Evolutionary conservation across 64 coral and sea anemone species (phyloP), one percentile per base, ranked within the genome.

Genomic region (Montipora foliosa): DNA sequence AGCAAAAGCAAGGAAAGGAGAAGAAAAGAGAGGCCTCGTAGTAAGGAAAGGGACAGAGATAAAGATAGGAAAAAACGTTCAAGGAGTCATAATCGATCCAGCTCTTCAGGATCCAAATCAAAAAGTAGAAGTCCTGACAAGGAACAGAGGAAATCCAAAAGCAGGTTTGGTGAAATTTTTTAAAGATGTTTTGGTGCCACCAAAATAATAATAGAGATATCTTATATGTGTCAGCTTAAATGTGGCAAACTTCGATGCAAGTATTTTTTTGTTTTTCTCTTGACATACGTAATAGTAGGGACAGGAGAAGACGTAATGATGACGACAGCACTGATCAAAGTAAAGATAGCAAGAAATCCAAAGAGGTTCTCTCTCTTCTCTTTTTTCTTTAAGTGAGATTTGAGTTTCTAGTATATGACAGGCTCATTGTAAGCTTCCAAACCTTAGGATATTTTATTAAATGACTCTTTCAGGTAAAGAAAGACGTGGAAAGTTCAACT

Each of bases 51-150:
- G 49, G 81, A 92, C 29, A 92, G 60, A n/a, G 87, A 90, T 13
- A 95, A 75, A 59, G 93, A 95, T 44, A 95, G 93, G n/a, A 80
- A 89, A 95, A 95, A 84, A 47, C 92, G 85, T 4, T 94, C 96
- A 82, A 67, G 83, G 75, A 96, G 95, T 29, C 88, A 46, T 50
- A 79, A 84, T 64, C 47, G 83, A 72, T 89, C 82, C 81, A 97
- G 92, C 66, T 89, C 78, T 64, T 49, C 76, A 60, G 76, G 93
- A 14, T 94, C 96, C 79, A 80, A 82, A 80, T 97, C 96, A 89
- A 97, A 74, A 80, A 94, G 91, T 67, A 80, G 89, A 84, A 97
- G 96, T 82, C 87, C 93, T 29, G 92, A 96, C 22, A 96, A 71
- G 87, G 96, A 97, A 14, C 80, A 79, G 62, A 94, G 78, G 8